These are phyloP conservation scores for Donacobius atricapilla DNA, from an alignment of 2,113 vertebrate species.

Conservation along the genomic window DNA sequence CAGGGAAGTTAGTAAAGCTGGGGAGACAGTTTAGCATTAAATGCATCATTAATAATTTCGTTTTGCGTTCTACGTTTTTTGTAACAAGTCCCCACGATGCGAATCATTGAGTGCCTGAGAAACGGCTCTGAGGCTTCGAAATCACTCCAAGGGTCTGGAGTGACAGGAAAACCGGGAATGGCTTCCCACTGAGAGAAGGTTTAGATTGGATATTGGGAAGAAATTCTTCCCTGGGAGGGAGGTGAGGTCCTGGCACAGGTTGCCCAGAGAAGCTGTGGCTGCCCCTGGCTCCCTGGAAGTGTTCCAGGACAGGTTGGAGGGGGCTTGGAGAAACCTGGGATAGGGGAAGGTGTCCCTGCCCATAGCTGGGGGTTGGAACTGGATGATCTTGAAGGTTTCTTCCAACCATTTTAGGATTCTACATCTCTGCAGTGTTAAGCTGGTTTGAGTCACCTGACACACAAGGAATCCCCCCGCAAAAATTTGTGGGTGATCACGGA, in stretches of 20 bases:
- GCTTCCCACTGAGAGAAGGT: not conserved
- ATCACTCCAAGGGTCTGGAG: not conserved
- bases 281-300: not conserved
- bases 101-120: not conserved
- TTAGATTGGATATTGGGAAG: not conserved
- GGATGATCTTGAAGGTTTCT: not conserved
- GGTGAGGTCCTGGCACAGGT: rapidly evolving
- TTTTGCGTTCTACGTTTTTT: not conserved
- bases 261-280: not conserved
- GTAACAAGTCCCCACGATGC: rapidly evolving
- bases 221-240: not conserved
- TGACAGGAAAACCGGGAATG: not conserved
- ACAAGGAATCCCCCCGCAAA: not conserved
- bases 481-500: not conserved
- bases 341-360: not conserved
- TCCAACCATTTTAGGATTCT: not conserved
- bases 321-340: not conserved
- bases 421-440: not conserved
- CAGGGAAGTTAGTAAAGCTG: not conserved
- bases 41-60: not conserved
- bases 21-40: not conserved
- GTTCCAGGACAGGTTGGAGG: rapidly evolving
- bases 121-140: not conserved
- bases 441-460: not conserved
- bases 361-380: rapidly evolving